Conservation (phyloP, 2,797 vertebrate species). For the Hyperoplus immaculatus region DNA sequence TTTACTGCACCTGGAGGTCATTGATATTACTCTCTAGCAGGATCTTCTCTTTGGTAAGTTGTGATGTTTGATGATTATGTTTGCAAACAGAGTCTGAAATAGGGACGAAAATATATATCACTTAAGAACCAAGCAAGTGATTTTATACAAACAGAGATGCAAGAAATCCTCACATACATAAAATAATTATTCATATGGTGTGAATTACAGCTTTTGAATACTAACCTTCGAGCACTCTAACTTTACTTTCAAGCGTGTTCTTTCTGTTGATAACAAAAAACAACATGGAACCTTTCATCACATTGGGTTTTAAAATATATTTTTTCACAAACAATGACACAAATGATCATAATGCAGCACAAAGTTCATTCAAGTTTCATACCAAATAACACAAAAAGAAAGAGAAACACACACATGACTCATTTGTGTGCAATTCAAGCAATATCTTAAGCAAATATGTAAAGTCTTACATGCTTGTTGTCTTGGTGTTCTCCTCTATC, state of each 20-base stretch:
- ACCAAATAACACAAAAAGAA: background rate
- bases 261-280: conserved; percentile 83
- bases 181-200: background rate
- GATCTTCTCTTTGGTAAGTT: conserved; percentile 89
- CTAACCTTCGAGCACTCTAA: conserved; percentile 91
- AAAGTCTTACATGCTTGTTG: conserved; percentile 85
- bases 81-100: conserved; percentile 87
- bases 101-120: background rate
- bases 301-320: background rate
- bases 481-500: conserved; percentile 87
- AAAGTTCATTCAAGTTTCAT: background rate
- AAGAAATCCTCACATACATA: background rate
- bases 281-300: background rate
- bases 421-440: background rate
- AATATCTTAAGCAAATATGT: background rate
- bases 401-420: background rate
- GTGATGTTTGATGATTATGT: conserved; percentile 86
- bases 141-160: conserved; percentile 5
- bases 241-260: conserved; percentile 90
- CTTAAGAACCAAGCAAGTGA: background rate
- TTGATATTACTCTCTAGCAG: conserved; percentile 86
- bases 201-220: conserved; percentile 11
- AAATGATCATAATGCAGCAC: background rate
- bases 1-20: conserved; percentile 85
- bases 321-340: no score